Evolutionary conservation across 2,888 invertebrate species (phyloP).

Genomic region (Phengaris arion): DNA sequence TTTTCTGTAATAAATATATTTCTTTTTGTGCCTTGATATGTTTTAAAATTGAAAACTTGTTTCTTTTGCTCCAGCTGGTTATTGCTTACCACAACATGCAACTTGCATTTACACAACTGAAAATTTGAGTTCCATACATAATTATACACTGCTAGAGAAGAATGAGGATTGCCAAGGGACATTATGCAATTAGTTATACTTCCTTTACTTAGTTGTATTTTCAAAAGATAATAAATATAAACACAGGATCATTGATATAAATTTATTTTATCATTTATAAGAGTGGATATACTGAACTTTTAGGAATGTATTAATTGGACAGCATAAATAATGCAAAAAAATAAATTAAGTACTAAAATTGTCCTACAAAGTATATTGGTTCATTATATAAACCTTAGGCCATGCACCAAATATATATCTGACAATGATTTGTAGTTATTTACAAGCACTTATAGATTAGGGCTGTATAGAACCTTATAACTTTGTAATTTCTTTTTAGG

Average conservation of each 20-base stretch:
- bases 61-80: too few relatives aligned
- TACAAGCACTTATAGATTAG: conserved; percentile 24
- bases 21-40: too few relatives aligned
- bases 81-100: neutral
- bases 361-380: conserved; percentile 61
- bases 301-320: conserved; percentile 72
- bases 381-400: conserved; percentile 69
- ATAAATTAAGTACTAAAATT: conserved; percentile 74
- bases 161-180: too few relatives aligned
- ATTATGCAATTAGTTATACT: neutral
- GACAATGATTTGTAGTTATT: conserved; percentile 35
- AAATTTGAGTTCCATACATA: too few relatives aligned
- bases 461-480: conserved; percentile 6
- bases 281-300: conserved; percentile 65
- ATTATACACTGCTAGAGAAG: too few relatives aligned
- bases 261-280: conserved; percentile 68
- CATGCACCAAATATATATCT: conserved; percentile 61
- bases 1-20: too few relatives aligned
- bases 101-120: too few relatives aligned
- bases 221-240: conserved; percentile 33
- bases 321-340: conserved; percentile 54
- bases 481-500: conserved; percentile 24
- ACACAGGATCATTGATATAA: conserved; percentile 49
- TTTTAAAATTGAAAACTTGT: too few relatives aligned
- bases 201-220: neutral